phyloP scores from a whole-genome alignment of 2,888 invertebrate species.

The Mechanitis mazaeus region DNA sequence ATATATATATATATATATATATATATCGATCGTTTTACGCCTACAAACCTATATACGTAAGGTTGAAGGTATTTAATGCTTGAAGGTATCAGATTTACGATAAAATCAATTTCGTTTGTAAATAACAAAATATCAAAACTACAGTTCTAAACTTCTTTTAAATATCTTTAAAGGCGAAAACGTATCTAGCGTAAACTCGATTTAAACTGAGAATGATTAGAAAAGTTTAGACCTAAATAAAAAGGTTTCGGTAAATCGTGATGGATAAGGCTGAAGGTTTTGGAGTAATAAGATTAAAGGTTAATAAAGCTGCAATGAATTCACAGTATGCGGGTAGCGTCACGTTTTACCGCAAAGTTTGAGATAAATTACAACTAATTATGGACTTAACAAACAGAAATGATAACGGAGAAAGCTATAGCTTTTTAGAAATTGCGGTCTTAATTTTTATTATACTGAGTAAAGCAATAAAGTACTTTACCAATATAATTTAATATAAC shows the following conservation, averaged over 20 bases:
- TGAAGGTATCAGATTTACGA: slow-evolving; percentile 1
- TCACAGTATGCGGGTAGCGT: slow-evolving; percentile 22
- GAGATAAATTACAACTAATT: slow-evolving; percentile 26
- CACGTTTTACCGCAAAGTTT: slow-evolving; percentile 19
- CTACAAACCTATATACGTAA: neutral
- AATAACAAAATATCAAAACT: too few species aligned
- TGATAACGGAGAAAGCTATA: slow-evolving; percentile 12
- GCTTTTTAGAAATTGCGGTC: slow-evolving; percentile 1
- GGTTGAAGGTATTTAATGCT: slow-evolving; percentile 1
- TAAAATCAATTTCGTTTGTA: neutral
- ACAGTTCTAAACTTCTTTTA: too few species aligned
- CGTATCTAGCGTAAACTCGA: too few species aligned
- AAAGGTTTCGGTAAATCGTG: neutral
- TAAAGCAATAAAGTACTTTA: too few species aligned
- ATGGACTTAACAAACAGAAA: slow-evolving; percentile 19
- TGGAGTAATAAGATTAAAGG: slow-evolving; percentile 19
- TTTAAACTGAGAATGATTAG: too few species aligned
- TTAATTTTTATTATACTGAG: neutral
- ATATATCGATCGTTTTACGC: neutral
- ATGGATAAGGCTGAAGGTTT: slow-evolving; percentile 8
- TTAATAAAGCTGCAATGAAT: slow-evolving; percentile 21
- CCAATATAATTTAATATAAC: too few species aligned
- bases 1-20: too few species aligned
- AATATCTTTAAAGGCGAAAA: too few species aligned
- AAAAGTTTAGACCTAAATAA: too few species aligned